These are phyloP conservation scores for Chironomus striatipennis DNA, from an alignment of 1,140 invertebrate species.

Conservation along the genomic window DNA sequence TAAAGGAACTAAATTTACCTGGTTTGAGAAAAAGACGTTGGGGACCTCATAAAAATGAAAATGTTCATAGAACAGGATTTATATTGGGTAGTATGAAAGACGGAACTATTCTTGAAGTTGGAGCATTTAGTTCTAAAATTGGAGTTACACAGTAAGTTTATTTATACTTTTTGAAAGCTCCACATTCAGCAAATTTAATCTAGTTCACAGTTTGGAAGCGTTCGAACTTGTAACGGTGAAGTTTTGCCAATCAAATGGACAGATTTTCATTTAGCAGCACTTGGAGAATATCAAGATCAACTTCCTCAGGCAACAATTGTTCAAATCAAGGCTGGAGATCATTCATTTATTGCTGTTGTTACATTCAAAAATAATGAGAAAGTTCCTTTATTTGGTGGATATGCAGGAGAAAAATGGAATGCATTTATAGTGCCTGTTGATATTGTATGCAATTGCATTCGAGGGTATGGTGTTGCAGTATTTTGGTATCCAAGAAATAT, in stretches of 20 bases:
- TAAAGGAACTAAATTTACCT: not conserved
- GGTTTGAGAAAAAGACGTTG: not conserved
- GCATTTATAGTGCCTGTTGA: slow-evolving; percentile 29
- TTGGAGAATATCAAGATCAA: slow-evolving; percentile 28
- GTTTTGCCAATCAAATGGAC: slow-evolving; percentile 29
- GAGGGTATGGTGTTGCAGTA: slow-evolving; percentile 29
- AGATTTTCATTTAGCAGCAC: slow-evolving; percentile 31
- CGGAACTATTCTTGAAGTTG: slow-evolving; percentile 31
- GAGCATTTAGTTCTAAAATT: slow-evolving; percentile 28
- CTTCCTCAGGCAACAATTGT: slow-evolving; percentile 29
- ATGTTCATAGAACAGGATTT: not conserved
- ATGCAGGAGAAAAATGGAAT: slow-evolving; percentile 28
- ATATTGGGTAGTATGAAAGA: slow-evolving; percentile 29
- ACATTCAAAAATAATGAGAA: slow-evolving; percentile 26
- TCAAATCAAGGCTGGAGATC: slow-evolving; percentile 29
- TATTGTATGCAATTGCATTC: slow-evolving; percentile 28
- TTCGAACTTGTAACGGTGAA: slow-evolving; percentile 29
- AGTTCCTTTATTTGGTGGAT: slow-evolving; percentile 26
- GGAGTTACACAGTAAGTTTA: slow-evolving; percentile 31
- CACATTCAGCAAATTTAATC: slow-evolving; percentile 25
- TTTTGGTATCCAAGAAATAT: slow-evolving; percentile 27
- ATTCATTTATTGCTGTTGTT: slow-evolving; percentile 28
- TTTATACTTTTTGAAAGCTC: not conserved
- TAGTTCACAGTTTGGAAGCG: slow-evolving; percentile 34
- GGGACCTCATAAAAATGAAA: not conserved